These are phyloP conservation scores for Gastracanthus pulcherrimus DNA, from an alignment of 2,888 invertebrate genomes.

Conservation along the genomic window DNA sequence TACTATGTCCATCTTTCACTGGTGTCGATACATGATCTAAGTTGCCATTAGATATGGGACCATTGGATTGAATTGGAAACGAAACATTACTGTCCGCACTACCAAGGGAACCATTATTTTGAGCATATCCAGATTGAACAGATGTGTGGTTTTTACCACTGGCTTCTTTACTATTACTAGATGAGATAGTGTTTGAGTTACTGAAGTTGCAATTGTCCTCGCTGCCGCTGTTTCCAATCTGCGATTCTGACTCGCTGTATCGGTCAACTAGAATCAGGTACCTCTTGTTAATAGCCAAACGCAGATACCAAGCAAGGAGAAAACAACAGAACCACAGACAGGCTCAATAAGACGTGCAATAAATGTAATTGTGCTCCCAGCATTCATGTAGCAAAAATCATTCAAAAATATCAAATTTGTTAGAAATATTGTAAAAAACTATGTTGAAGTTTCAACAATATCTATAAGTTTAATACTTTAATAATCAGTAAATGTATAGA, in stretches of 20 bases:
- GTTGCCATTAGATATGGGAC: conserved; percentile 76
- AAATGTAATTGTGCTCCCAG: conserved; percentile 15
- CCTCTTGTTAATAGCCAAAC: conserved; percentile 65
- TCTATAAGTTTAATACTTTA: too few relatives aligned
- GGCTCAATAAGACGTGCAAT: conserved; percentile 45
- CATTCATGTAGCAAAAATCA: conserved; percentile 11
- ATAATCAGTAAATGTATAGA: neutral
- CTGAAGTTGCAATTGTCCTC: conserved; percentile 78
- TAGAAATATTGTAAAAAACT: neutral
- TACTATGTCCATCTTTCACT: conserved; percentile 71
- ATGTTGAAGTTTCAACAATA: too few relatives aligned
- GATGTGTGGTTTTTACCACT: conserved; percentile 75
- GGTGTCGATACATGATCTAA: conserved; percentile 85
- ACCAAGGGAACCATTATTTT: conserved; percentile 73
- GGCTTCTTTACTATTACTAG: conserved; percentile 73
- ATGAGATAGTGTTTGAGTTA: conserved; percentile 71
- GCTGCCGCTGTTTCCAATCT: conserved; percentile 81
- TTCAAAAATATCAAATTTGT: conserved; percentile 13
- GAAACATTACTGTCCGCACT: conserved; percentile 68
- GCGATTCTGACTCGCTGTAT: conserved; percentile 93
- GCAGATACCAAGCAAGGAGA: conserved; percentile 53
- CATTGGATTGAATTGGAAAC: conserved; percentile 68
- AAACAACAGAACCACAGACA: conserved; percentile 47
- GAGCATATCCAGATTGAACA: conserved; percentile 70
- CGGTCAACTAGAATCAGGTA: conserved; percentile 83